phyloP scores from a whole-genome alignment of 2,888 invertebrate genomes.

The Cosmia trapezina region DNA sequence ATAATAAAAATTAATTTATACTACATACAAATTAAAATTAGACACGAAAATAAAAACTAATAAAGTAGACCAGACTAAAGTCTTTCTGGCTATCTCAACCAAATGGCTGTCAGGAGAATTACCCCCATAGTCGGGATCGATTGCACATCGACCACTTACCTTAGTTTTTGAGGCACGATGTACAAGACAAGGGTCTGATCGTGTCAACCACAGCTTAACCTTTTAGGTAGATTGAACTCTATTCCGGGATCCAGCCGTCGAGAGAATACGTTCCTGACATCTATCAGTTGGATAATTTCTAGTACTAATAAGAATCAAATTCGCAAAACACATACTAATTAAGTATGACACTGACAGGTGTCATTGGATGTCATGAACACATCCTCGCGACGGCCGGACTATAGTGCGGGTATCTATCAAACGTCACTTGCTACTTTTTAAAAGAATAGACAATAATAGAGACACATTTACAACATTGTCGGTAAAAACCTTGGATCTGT shows the following conservation, averaged over 20 bases:
- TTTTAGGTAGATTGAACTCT: background rate
- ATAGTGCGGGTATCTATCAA: background rate
- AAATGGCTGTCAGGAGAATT: background rate
- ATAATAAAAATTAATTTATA: background rate
- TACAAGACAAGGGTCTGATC: background rate
- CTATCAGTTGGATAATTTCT: no score
- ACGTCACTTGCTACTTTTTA: background rate
- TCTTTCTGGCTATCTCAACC: background rate
- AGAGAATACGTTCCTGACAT: no score
- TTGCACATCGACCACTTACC: background rate
- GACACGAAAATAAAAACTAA: background rate
- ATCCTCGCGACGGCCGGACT: no score
- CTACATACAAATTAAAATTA: background rate
- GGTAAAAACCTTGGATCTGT: constrained; percentile 21
- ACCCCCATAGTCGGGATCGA: background rate
- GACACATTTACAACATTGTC: background rate
- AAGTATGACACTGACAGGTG: no score
- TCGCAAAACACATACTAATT: no score
- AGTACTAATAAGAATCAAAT: no score
- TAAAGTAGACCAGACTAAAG: background rate
- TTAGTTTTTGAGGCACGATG: background rate
- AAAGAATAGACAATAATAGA: background rate
- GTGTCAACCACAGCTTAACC: background rate
- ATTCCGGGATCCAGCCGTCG: no score
- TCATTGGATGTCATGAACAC: no score